Conservation (phyloP, 2,888 invertebrate species). For the Latheticus oryzae region DNA sequence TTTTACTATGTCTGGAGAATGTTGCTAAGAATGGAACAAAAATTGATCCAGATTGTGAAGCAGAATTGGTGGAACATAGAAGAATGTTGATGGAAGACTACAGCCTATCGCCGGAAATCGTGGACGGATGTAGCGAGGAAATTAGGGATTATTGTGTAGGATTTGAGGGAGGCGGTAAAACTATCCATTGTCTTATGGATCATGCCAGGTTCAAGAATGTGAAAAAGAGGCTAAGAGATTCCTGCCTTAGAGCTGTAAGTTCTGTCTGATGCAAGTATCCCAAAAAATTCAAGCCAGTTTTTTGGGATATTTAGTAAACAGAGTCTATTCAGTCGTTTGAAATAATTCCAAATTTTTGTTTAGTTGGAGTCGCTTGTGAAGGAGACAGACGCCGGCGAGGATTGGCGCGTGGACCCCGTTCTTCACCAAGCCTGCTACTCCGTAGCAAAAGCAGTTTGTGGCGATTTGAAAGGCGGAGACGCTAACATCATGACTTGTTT, state of each 20-base stretch:
- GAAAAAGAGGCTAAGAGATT: constrained; percentile 74
- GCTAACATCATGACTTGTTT: constrained; percentile 91
- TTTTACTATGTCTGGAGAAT: constrained; percentile 92
- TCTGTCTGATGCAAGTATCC: no score
- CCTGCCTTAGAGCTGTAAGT: constrained; percentile 80
- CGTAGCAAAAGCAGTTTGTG: constrained; percentile 84
- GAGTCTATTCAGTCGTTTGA: background rate
- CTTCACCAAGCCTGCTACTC: constrained; percentile 86
- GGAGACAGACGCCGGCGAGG: constrained; percentile 92
- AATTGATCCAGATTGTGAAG: constrained; percentile 81
- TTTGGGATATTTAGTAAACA: background rate
- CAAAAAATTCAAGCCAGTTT: no score
- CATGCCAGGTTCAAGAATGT: constrained; percentile 77
- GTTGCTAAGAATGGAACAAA: constrained; percentile 75
- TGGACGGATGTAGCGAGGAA: constrained; percentile 87
- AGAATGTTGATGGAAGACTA: constrained; percentile 94
- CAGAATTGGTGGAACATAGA: constrained; percentile 92
- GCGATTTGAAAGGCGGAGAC: constrained; percentile 78
- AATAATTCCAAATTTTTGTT: constrained; percentile 38
- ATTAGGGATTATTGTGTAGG: constrained; percentile 80
- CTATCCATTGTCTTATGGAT: constrained; percentile 96
- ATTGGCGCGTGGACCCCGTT: constrained; percentile 95
- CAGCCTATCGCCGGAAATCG: constrained; percentile 91
- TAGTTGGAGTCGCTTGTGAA: constrained; percentile 84
- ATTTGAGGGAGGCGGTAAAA: constrained; percentile 84